Evolutionary conservation across 2,888 invertebrate genomes (phyloP).

Genomic region (Drosophila fulvimacula): DNA sequence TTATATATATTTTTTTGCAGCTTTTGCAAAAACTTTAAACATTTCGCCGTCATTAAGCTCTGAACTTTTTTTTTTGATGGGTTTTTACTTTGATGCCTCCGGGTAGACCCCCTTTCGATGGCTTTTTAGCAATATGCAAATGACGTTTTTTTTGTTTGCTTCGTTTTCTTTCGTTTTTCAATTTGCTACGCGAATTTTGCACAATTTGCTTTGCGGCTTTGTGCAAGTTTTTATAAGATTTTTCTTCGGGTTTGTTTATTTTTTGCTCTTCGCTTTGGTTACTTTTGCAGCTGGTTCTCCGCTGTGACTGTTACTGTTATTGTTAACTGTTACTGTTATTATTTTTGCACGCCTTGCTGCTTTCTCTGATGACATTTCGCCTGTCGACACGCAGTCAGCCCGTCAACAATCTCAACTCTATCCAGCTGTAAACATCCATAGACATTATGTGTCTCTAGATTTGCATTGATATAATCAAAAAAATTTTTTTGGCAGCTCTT

Average conservation of each 20-base stretch:
- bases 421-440: conserved; percentile 1
- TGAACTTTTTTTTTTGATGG: conserved; percentile 3
- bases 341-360: conserved; percentile 38
- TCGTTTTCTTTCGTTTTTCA: conserved; percentile 37
- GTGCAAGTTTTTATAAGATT: conserved; percentile 28
- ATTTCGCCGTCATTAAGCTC: conserved; percentile 1
- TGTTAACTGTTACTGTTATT: conserved; percentile 48
- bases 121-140: conserved; percentile 50
- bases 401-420: conserved; percentile 5
- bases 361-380: conserved; percentile 27
- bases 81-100: conserved; percentile 13
- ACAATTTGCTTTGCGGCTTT: conserved; percentile 47
- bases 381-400: conserved; percentile 7
- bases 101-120: conserved; percentile 8
- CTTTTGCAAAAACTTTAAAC: conserved; percentile 7
- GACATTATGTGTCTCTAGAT: background rate
- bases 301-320: conserved; percentile 47
- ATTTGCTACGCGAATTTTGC: conserved; percentile 41
- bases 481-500: conserved; percentile 14
- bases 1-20: background rate
- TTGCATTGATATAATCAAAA: conserved; percentile 10
- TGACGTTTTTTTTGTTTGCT: conserved; percentile 27
- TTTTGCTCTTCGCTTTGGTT: conserved; percentile 17
- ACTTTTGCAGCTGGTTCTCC: conserved; percentile 58
- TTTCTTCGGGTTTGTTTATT: conserved; percentile 12